Conservation (phyloP, 2,797 vertebrate genomes). For the Perodicticus potto region DNA sequence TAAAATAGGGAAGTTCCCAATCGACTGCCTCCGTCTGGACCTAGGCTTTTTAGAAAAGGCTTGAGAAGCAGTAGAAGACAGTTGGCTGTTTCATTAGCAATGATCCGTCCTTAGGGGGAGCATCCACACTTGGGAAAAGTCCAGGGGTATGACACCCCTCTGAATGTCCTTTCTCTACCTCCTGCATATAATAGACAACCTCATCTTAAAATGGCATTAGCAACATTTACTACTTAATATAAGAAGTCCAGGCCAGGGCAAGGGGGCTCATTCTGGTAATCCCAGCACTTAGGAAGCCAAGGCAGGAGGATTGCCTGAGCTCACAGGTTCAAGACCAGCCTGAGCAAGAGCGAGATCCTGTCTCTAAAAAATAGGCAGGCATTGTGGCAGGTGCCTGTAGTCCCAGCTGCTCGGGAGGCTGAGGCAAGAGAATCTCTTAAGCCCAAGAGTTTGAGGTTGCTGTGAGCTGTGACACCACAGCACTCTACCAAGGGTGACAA, state of each 20-base stretch:
- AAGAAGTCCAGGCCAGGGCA: not conserved
- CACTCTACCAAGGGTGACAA: too few species aligned
- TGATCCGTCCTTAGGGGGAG: not conserved
- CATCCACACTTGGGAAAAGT: not conserved
- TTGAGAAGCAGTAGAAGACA: not conserved
- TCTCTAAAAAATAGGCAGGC: too few species aligned
- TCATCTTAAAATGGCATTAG: not conserved
- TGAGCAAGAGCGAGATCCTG: too few species aligned
- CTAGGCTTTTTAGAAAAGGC: not conserved
- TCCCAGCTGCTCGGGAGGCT: too few species aligned
- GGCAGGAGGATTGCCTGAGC: too few species aligned
- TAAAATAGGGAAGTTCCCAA: not conserved
- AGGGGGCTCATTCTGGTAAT: too few species aligned
- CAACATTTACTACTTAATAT: not conserved
- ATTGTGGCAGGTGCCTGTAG: too few species aligned
- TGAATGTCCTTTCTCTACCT: not conserved
- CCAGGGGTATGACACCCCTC: not conserved
- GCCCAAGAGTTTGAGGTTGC: too few species aligned
- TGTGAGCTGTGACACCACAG: too few species aligned
- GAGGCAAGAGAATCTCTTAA: too few species aligned
- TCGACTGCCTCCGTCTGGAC: not conserved
- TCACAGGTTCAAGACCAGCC: too few species aligned
- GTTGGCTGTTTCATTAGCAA: not conserved
- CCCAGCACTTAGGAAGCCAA: too few species aligned
- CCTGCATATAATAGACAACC: not conserved